phyloP scores from a whole-genome alignment of 2,797 vertebrate species.

The Triplophysa bombifrons region DNA sequence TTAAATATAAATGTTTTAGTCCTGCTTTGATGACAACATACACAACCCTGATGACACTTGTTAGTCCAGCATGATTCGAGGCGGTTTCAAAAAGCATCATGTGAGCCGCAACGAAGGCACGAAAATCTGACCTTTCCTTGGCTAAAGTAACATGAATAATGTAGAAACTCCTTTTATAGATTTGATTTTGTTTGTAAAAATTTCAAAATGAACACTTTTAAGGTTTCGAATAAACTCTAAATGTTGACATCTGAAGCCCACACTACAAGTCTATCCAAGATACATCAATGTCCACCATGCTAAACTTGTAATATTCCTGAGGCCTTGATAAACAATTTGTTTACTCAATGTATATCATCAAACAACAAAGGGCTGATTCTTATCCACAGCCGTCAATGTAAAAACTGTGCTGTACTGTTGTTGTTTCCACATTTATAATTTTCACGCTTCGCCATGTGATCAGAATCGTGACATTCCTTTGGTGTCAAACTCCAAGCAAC shows the following conservation, averaged over 20 bases:
- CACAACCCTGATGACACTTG: too few species aligned
- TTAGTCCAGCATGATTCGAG: too few species aligned
- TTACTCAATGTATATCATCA: slow-evolving; percentile 81
- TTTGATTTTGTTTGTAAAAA: too few species aligned
- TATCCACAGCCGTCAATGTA: slow-evolving; percentile 75
- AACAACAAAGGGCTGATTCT: slow-evolving; percentile 80
- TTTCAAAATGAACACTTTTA: not conserved
- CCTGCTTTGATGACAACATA: not conserved
- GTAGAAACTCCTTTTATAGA: too few species aligned
- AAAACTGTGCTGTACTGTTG: slow-evolving; percentile 73
- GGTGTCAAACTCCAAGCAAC: slow-evolving; percentile 77
- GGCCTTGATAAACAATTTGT: slow-evolving; percentile 91
- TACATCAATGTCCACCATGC: slow-evolving; percentile 59
- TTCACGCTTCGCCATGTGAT: slow-evolving; percentile 94
- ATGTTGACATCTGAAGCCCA: not conserved
- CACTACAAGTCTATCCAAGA: not conserved
- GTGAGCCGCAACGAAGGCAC: not conserved
- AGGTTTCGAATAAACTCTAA: not conserved
- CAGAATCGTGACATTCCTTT: slow-evolving; percentile 90
- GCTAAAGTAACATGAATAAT: too few species aligned
- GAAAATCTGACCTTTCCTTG: not conserved
- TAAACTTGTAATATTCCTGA: slow-evolving; percentile 75
- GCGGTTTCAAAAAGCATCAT: not conserved
- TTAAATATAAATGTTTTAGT: not conserved
- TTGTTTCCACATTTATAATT: slow-evolving; percentile 90